Evolutionary conservation across 2,888 invertebrate genomes (phyloP).

Genomic region (Mesoligia furuncula): DNA sequence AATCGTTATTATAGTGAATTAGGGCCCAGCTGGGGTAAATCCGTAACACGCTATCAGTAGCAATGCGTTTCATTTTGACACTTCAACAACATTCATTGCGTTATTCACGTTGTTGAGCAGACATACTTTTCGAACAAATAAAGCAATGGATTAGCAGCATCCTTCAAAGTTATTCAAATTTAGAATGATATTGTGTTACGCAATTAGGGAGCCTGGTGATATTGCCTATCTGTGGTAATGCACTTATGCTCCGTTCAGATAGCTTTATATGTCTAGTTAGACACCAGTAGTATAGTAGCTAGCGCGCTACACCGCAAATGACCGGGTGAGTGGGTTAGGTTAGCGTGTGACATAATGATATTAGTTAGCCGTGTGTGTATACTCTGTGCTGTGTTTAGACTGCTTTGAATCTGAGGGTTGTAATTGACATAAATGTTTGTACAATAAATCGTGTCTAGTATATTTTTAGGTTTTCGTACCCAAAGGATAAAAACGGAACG

Average conservation of each 20-base stretch:
- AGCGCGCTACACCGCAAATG: slow-evolving; percentile 25
- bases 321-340: slow-evolving; percentile 46
- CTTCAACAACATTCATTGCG: no score
- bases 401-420: slow-evolving; percentile 1
- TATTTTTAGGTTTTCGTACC: no score
- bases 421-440: neutral
- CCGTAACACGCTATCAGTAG: no score
- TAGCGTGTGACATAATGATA: slow-evolving; percentile 48
- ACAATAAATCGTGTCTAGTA: neutral
- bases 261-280: slow-evolving; percentile 8
- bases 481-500: no score
- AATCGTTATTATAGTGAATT: no score
- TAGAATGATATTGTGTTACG: no score
- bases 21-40: no score
- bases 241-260: slow-evolving; percentile 37
- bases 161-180: no score
- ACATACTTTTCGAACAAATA: no score
- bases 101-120: no score
- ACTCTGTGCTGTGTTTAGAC: slow-evolving; percentile 43
- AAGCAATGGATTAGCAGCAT: no score
- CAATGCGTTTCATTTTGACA: no score
- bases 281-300: slow-evolving; percentile 12
- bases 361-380: slow-evolving; percentile 41
- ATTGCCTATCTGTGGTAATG: neutral
- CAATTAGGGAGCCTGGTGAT: neutral